Base-by-base conservation (phyloP, 2,113 vertebrate species). In the Aptenodytes forsteri region DNA sequence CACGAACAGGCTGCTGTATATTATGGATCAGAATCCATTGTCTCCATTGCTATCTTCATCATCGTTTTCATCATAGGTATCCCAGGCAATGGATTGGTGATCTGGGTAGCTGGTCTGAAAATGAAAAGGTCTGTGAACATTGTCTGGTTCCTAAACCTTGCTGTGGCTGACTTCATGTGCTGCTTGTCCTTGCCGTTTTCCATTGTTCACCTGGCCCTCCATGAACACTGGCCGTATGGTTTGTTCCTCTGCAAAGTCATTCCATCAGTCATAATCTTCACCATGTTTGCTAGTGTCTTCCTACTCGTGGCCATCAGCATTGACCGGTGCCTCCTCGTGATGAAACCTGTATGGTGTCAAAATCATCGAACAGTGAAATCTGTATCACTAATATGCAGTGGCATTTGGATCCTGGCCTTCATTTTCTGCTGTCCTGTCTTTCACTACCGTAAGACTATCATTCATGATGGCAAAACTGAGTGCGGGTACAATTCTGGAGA, bases 211-310 rank as follows among this genome's bases (percentile, higher is more conserved):
- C 77, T 98, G 58, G 69, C 88, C 22, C 95, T 98, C 46, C 89
- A 89, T 2, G 82, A 95, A 29, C 83, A 91, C 50, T 99, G 99
- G 99, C 98, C 98, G 0, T 99, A 98, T 2, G 98, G 99, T 26
- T 87, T 66, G 65, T 72, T 98, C 50, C 93, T 99, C 8, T 99
- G 99, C 97, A 99, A 98, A 89, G 19, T 98, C 69, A 93, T 99
- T 69, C 98, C 98, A 2, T 95, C 98, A 8, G 36, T 97, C 66
- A 96, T 98, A 6, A 12, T 98, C 61, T 96, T 99, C 82, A 99
- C 98, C 93, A 99, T 99, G 99, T 99, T 99, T 88, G 97, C 99
- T 70, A 99, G 98, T 1, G 59, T 99, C 88, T 98, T 99, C 93
- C 97, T 98, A 1, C 97, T 99, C 0, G 77, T 97, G 10, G 81